These are phyloP conservation scores for Lagopus muta DNA, from an alignment of 2,113 vertebrate genomes.

Conservation along the genomic window DNA sequence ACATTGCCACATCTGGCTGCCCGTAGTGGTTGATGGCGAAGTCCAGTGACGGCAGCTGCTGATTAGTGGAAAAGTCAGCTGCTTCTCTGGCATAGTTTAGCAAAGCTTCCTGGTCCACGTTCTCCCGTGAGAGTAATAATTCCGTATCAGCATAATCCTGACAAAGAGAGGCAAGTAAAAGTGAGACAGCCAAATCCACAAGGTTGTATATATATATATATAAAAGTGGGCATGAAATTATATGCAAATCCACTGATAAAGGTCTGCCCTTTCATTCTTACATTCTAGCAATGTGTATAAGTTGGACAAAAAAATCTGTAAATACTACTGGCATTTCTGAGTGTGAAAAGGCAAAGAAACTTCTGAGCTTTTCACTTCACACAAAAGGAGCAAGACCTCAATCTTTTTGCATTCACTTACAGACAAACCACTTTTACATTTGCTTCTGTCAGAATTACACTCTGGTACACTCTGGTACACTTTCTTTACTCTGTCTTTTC, in stretches of 20 bases:
- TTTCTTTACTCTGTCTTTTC: not conserved
- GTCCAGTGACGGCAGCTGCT: slow-evolving; percentile 92
- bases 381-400: not conserved
- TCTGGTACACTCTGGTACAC: not conserved
- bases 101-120: slow-evolving; percentile 94
- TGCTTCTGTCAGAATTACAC: not conserved
- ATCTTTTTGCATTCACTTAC: not conserved
- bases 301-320: not conserved
- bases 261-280: not conserved
- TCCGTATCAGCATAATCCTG: slow-evolving; percentile 96
- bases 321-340: not conserved
- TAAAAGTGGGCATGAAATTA: not conserved
- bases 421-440: not conserved
- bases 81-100: slow-evolving; percentile 93
- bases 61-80: slow-evolving; percentile 95
- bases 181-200: not conserved
- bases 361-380: not conserved
- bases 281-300: not conserved
- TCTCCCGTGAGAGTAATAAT: slow-evolving; percentile 91
- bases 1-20: slow-evolving; percentile 98
- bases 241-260: not conserved
- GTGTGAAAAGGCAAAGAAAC: not conserved
- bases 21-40: slow-evolving; percentile 99
- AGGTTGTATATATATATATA: not conserved
- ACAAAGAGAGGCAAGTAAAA: not conserved